phyloP scores from a whole-genome alignment of 1,140 invertebrate genomes.

The Medauroidea extradentata region DNA sequence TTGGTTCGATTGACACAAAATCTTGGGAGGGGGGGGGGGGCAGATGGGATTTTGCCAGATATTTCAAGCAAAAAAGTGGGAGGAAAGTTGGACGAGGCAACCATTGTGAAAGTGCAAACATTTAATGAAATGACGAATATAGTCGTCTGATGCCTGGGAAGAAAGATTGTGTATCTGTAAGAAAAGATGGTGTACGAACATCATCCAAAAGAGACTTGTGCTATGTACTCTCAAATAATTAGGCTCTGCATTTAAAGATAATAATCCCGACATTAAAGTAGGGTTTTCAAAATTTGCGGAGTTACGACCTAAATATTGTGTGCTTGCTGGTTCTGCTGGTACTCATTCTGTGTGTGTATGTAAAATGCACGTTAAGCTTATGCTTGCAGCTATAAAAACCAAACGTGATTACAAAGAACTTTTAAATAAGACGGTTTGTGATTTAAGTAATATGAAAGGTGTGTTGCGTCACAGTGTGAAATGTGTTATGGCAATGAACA shows the following conservation, averaged over 20 bases:
- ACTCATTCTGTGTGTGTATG: slow-evolving; percentile 27
- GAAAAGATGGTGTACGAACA: slow-evolving; percentile 12
- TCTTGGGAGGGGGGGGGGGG: slow-evolving; percentile 14
- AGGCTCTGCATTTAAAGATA: slow-evolving; percentile 20
- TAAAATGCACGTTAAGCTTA: slow-evolving; percentile 22
- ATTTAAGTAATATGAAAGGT: not conserved
- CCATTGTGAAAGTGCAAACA: slow-evolving; percentile 29
- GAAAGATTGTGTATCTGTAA: slow-evolving; percentile 25
- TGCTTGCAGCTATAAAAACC: slow-evolving; percentile 17
- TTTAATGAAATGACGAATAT: no score
- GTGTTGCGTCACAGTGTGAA: not conserved
- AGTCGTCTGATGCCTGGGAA: slow-evolving; percentile 25
- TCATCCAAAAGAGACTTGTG: slow-evolving; percentile 26
- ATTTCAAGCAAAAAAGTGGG: slow-evolving; percentile 12
- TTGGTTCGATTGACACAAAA: no score
- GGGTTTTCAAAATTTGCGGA: slow-evolving; percentile 23
- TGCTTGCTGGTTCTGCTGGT: slow-evolving; percentile 21
- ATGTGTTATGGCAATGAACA: not conserved
- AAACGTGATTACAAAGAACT: slow-evolving; percentile 6
- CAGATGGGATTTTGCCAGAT: slow-evolving; percentile 17
- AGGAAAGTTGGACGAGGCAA: slow-evolving; percentile 12
- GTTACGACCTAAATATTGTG: slow-evolving; percentile 24
- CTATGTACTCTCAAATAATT: slow-evolving; percentile 26
- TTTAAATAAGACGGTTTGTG: slow-evolving; percentile 3
- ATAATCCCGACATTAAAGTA: slow-evolving; percentile 20